Percentiles rank a stretch among this genome's conserved stretches.
phyloP scores from a whole-genome alignment of 2,113 vertebrate genomes.

The Bujurquina vittata region DNA sequence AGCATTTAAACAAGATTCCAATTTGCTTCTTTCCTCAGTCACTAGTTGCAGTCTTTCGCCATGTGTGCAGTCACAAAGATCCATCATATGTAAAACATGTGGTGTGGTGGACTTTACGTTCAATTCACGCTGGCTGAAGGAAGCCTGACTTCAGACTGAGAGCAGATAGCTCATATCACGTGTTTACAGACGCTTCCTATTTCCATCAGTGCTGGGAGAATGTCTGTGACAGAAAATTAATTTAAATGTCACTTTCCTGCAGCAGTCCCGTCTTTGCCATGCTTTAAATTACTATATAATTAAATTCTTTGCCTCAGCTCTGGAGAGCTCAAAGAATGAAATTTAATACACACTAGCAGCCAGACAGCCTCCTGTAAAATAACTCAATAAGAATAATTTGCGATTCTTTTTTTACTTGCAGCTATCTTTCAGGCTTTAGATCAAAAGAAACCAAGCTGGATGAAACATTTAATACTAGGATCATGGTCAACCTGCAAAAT shows the following conservation, averaged over 20 bases:
- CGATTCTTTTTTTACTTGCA: slow-evolving; percentile 27
- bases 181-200: slow-evolving; percentile 63
- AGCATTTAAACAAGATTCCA: slow-evolving; percentile 25
- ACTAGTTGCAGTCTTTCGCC: slow-evolving; percentile 10
- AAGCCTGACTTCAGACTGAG: slow-evolving; percentile 25
- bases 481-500: background rate
- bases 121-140: background rate
- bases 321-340: slow-evolving; percentile 45
- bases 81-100: slow-evolving; percentile 28
- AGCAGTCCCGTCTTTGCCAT: slow-evolving; percentile 30
- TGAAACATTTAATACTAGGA: slow-evolving; percentile 21
- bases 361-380: slow-evolving; percentile 48
- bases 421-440: slow-evolving; percentile 24
- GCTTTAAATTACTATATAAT: slow-evolving; percentile 60
- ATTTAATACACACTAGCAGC: slow-evolving; percentile 55
- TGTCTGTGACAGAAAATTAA: slow-evolving; percentile 52
- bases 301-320: slow-evolving; percentile 54
- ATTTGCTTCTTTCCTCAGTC: slow-evolving; percentile 19
- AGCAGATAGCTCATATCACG: slow-evolving; percentile 50
- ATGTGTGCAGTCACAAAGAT: slow-evolving; percentile 14
- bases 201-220: slow-evolving; percentile 35
- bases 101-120: background rate
- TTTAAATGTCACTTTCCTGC: slow-evolving; percentile 59
- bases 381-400: slow-evolving; percentile 22
- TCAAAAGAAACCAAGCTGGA: background rate